Evolutionary conservation across 2,113 vertebrate species (phyloP).

Genomic region (Mastomys natalensis): DNA sequence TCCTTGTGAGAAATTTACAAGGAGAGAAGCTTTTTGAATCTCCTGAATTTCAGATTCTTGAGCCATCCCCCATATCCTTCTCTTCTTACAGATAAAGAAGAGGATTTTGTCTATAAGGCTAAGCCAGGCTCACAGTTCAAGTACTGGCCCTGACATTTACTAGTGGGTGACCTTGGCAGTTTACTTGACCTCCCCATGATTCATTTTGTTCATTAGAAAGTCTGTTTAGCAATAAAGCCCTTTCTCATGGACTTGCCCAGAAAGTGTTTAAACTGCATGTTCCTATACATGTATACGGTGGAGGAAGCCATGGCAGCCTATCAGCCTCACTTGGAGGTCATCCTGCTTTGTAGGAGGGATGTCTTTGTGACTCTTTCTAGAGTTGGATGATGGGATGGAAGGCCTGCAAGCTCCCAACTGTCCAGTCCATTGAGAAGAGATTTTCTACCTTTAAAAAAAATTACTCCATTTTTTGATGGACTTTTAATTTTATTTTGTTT

Average conservation of each 20-base stretch:
- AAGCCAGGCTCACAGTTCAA: conserved; percentile 10
- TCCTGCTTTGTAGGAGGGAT: not conserved
- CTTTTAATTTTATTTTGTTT: not conserved
- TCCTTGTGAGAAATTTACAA: conserved; percentile 5
- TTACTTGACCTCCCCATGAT: conserved; percentile 7
- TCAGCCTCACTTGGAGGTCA: not conserved
- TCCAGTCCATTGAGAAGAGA: not conserved
- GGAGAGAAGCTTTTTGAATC: not conserved
- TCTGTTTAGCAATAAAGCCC: not conserved
- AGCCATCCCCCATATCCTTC: not conserved
- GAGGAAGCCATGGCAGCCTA: not conserved
- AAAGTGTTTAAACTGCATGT: not conserved
- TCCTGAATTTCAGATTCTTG: conserved; percentile 29
- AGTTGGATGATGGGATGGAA: not conserved
- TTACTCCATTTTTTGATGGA: not conserved
- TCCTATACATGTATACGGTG: not conserved
- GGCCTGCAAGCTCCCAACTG: not conserved
- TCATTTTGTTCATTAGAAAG: conserved; percentile 56
- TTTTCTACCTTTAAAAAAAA: not conserved
- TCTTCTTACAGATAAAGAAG: not conserved
- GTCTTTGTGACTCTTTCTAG: conserved; percentile 1
- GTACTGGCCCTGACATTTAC: not conserved
- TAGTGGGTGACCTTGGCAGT: conserved; percentile 16
- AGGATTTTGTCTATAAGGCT: not conserved
- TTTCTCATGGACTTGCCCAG: not conserved